phyloP scores from a whole-genome alignment of 2,797 vertebrate species.

The Odontamblyopus lacepedii region DNA sequence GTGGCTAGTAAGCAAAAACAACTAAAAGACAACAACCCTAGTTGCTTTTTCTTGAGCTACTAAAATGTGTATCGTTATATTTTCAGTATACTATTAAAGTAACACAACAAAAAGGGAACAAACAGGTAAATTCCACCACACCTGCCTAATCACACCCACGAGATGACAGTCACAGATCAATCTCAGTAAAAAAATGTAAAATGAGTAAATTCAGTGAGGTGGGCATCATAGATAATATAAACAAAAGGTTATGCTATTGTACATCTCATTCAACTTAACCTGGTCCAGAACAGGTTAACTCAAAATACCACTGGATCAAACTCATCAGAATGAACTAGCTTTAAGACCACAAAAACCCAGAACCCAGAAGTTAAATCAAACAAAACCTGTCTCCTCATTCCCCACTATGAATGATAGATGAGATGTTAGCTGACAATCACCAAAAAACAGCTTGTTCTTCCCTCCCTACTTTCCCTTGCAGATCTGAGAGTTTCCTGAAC shows the following conservation, averaged over 20 bases:
- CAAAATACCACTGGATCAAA: background rate
- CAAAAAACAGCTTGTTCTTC: background rate
- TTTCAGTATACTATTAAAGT: background rate
- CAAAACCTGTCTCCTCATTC: slow-evolving; percentile 9
- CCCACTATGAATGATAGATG: background rate
- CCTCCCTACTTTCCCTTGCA: slow-evolving; percentile 3
- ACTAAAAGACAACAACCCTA: no score
- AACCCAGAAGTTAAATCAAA: slow-evolving; percentile 6
- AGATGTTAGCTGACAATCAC: slow-evolving; percentile 7
- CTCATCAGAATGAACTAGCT: background rate
- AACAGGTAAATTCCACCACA: no score
- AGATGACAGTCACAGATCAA: no score
- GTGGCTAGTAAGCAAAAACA: no score
- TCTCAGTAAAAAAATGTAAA: no score
- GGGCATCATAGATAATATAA: background rate
- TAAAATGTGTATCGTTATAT: background rate
- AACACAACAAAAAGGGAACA: background rate
- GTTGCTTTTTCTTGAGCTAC: background rate
- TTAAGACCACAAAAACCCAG: background rate
- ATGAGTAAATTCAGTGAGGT: background rate
- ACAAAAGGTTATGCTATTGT: background rate
- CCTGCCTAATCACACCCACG: no score
- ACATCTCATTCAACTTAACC: background rate
- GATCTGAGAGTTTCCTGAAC: slow-evolving; percentile 18
- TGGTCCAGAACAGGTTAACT: background rate